Evolutionary conservation across 2,888 invertebrate species (phyloP), one percentile per base, ranked within the genome.

Genomic region (Amiota communis): DNA sequence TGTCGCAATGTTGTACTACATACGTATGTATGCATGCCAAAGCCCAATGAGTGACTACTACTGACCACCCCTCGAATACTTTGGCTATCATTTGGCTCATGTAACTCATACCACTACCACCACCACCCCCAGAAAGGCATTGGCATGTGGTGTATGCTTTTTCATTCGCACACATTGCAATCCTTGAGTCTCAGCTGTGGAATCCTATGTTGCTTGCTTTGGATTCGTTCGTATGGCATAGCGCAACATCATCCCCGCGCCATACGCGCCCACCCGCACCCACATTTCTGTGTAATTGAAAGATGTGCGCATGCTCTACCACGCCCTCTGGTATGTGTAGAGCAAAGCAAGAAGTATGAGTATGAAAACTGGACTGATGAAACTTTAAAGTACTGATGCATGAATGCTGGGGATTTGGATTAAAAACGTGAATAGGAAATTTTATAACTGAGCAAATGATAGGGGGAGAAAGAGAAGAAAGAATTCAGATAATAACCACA

Each of bases 251-350:
- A 83, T 81, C 83, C 82, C 81, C 74, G 63, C 56, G 70, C 64
- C 68, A 76, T 59, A 70, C 1, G 23, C 11, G 56, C 72, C 64
- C 70, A 72, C 74, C 73, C 70, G 74, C 67, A 79, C 72, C 78
- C 78, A 77, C 75, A 71, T 71, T 4, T 36, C 46, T 49, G 0
- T 0, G n/a, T 9, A 13, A 47, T 81, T 17, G 70, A 70, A 73
- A 49, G 46, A 15, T 15, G 11, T 15, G 86, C 89, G 89, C 89
- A 89, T 86, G 87, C 81, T 85, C 83, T 81, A 87, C 74, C 87
- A 86, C 89, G 89, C 89, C 89, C 81, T 81, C 75, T 56, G 23
- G 69, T 36, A 74, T 75, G 36, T 56, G 13, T 56, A 69, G 67
- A 46, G 13, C 53, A 48, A 53, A 12, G 3, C 9, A 65, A 3